A percentile compares a stretch with the other conserved stretches of the same genome.
These are phyloP conservation scores for Pterostichus niger DNA, from an alignment of 2,888 invertebrate species.

Conservation along the genomic window DNA sequence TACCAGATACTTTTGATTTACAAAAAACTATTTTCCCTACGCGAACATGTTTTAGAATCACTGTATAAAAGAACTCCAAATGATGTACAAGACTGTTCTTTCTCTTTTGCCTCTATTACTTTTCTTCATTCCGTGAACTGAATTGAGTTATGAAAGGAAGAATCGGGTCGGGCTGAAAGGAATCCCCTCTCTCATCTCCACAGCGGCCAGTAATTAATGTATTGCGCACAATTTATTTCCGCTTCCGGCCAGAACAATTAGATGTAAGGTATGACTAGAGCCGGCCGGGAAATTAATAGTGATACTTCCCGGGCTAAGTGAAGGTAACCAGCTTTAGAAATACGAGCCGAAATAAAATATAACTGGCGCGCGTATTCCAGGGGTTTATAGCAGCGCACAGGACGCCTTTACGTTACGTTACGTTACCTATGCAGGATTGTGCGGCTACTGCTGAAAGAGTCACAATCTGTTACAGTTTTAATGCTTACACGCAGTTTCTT, in stretches of 20 bases:
- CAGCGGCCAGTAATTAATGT: slow-evolving; percentile 74
- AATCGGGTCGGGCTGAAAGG: slow-evolving; percentile 23
- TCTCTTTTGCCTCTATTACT: too few relatives aligned
- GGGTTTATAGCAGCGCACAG: slow-evolving; percentile 51
- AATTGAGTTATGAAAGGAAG: slow-evolving; percentile 61
- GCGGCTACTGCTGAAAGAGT: slow-evolving; percentile 14
- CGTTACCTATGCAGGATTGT: slow-evolving; percentile 42
- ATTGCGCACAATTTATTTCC: slow-evolving; percentile 75
- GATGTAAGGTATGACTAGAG: slow-evolving; percentile 73
- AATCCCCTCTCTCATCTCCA: slow-evolving; percentile 30
- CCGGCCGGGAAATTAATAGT: slow-evolving; percentile 76
- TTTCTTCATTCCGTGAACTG: too few relatives aligned
- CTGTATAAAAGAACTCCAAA: too few relatives aligned
- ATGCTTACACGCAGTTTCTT: background rate
- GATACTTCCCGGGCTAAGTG: slow-evolving; percentile 72
- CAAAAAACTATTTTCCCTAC: too few relatives aligned
- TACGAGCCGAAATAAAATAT: slow-evolving; percentile 66
- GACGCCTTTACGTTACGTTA: background rate
- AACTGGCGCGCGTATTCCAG: slow-evolving; percentile 41
- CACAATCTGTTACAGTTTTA: slow-evolving; percentile 44
- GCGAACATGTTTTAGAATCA: too few relatives aligned
- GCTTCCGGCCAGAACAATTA: slow-evolving; percentile 75
- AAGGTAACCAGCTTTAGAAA: slow-evolving; percentile 66
- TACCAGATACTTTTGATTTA: too few relatives aligned
- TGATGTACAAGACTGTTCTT: too few relatives aligned